phyloP scores from a whole-genome alignment of 2,797 vertebrate genomes.

The Crocidura indochinensis region DNA sequence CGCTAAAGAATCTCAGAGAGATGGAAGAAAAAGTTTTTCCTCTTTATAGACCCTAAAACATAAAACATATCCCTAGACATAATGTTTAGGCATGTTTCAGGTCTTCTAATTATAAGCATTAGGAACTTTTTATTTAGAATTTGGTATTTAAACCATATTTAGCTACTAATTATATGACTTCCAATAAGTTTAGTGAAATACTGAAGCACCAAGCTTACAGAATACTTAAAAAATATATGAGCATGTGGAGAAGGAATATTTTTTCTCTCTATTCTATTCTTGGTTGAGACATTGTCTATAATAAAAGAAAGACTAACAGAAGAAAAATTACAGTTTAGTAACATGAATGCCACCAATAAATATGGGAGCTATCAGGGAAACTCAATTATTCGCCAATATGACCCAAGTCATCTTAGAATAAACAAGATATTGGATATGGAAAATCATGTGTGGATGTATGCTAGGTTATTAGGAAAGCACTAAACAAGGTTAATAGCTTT shows the following conservation, averaged over 20 bases:
- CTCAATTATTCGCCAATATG: neutral
- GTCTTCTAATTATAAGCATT: constrained; percentile 15
- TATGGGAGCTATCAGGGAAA: neutral
- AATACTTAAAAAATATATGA: neutral
- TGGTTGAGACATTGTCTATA: neutral
- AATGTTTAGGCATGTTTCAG: too few species aligned
- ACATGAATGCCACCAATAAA: neutral
- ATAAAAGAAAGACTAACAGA: neutral
- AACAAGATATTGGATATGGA: neutral
- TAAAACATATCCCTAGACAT: too few species aligned
- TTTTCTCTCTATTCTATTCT: neutral
- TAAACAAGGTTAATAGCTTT: too few species aligned
- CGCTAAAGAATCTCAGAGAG: too few species aligned
- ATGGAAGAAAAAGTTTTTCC: neutral
- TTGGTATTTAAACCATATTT: constrained; percentile 47
- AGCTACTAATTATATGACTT: constrained; percentile 27
- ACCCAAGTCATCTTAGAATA: neutral
- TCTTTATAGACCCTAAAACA: neutral
- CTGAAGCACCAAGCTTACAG: neutral
- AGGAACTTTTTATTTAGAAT: constrained; percentile 41
- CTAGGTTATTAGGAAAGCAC: neutral
- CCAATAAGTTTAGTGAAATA: neutral
- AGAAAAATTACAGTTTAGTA: neutral
- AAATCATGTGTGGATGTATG: neutral
- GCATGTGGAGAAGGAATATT: neutral